Base-by-base conservation (phyloP, 1,140 invertebrate genomes). In the Penaeus chinensis region DNA sequence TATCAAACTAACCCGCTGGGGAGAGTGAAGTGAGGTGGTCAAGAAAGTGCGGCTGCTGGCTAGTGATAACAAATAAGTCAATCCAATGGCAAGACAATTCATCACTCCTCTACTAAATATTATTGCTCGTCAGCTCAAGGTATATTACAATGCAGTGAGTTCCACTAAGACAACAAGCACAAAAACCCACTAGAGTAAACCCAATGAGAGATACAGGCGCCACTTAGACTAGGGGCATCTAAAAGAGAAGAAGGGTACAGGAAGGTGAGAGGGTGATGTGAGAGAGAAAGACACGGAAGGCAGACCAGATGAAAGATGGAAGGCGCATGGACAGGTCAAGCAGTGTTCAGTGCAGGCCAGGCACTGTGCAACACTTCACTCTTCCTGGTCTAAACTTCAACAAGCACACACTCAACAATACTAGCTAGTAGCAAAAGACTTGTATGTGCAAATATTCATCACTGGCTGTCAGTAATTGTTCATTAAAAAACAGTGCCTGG, bases 131-230 rank as follows among this genome's bases (percentile, higher is more conserved):
- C 85, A 87, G 76, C 84, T 85, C 77, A 85, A 85, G 80, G 85
- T 87, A 87, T 82, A 87, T 82, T 87, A 87, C 85, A 87, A 87
- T 87, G 85, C 85, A 87, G 85, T 87, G 85, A 87, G 85, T 83
- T 83, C 85, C 85, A 87, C 85, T 87, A 87, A 87, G 85, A 87
- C 85, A 87, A 87, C 80, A 87, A 87, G 85, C 85, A 87, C 80
- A 87, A 87, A 87, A 83, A 87, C 80, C 80, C 80, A 87, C 85
- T 65, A 82, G 85, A 82, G 80, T 82, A 87, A 87, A 85, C 27
- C 66, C 79, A 82, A 78, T 87, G 85, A 77, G 82, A 83, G 85
- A 87, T 77, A 82, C 85, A 87, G 85, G 85, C 71, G 62, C 85
- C 85, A 87, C 71, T 87, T 87, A 87, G 71, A 87, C 80, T 82